Evolutionary conservation across 2,888 invertebrate species (phyloP).

Genomic region (Opisthograptis luteolata): DNA sequence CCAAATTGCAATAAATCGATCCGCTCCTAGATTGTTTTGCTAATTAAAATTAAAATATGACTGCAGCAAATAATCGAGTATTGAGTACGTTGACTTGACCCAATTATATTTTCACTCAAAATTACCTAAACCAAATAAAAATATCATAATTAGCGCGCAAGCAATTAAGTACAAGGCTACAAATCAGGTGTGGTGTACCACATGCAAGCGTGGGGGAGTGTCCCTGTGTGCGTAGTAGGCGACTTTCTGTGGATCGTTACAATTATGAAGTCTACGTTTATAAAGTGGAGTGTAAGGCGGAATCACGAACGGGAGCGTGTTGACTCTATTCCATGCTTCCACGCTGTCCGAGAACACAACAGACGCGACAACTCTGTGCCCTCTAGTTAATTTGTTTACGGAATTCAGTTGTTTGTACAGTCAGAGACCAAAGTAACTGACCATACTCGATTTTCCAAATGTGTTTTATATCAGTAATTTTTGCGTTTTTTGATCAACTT

Average conservation of each 20-base stretch:
- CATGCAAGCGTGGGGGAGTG: not conserved
- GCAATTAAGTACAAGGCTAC: constrained; percentile 3
- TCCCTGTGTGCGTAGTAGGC: not conserved
- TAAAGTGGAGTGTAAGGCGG: constrained; percentile 52
- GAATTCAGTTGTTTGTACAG: constrained; percentile 7
- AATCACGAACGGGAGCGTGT: constrained; percentile 52
- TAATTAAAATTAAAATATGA: too few species aligned
- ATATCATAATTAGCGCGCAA: constrained; percentile 6
- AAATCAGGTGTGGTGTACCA: constrained; percentile 9
- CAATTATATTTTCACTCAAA: not conserved
- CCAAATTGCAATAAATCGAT: too few species aligned
- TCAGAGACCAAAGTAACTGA: too few species aligned
- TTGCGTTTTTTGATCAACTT: too few species aligned
- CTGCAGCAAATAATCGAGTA: too few species aligned
- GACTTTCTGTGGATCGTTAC: constrained; percentile 42
- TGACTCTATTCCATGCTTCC: constrained; percentile 29
- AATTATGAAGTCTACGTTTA: constrained; percentile 47
- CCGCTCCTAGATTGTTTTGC: too few species aligned
- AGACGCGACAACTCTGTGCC: constrained; percentile 1
- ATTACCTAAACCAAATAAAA: not conserved
- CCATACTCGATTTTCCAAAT: too few species aligned
- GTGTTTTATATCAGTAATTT: too few species aligned
- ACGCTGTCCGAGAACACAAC: constrained; percentile 2
- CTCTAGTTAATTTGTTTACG: constrained; percentile 3
- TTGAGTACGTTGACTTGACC: not conserved